Evolutionary conservation across 2,888 invertebrate genomes (phyloP), one percentile per base, ranked within the genome.

Genomic region (Aporophyla nigra): DNA sequence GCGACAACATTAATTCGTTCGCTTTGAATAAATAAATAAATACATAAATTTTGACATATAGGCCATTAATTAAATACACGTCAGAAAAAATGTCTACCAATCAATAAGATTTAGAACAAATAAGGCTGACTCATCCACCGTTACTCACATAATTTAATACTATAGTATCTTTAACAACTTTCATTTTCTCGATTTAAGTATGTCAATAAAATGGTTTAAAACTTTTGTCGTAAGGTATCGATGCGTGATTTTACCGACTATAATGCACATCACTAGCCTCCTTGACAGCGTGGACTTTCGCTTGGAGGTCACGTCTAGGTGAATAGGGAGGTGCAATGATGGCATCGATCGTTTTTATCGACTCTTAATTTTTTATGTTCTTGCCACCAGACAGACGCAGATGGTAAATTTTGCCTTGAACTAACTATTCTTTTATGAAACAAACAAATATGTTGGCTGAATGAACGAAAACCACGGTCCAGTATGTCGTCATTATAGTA

Each of bases 211-310:
- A 78, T 76, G 70, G 76, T 74, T 75, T 66, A 40, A 66, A 74
- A 59, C 83, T 63, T 67, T 68, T 76, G 69, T 76, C 51, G 70
- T 79, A 56, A 71, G 75, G 46, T 76, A 80, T 84, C 83, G 70
- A 83, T 72, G 72, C 72, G 71, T 76, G 73, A 69, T 73, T 75
- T 70, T 76, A 71, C 51, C 56, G 46, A 76, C 69, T 76, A 66
- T 87, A 87, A 87, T 86, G 87, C 88, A 88, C 92, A 91, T 90
- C 91, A 90, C 92, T 92, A 90, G 82, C 85, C 83, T 87, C 86
- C 85, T 88, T 87, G 88, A 88, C 87, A 84, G 85, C 86, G 84
- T 88, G 89, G 91, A 93, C 95, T 95, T 94, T 95, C 94, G 93
- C 95, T 93, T 90, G 85, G 89, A 90, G 93, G 93, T 93, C 91